Conservation (phyloP, 1,140 invertebrate species). For the Meloidogyne chitwoodi region DNA sequence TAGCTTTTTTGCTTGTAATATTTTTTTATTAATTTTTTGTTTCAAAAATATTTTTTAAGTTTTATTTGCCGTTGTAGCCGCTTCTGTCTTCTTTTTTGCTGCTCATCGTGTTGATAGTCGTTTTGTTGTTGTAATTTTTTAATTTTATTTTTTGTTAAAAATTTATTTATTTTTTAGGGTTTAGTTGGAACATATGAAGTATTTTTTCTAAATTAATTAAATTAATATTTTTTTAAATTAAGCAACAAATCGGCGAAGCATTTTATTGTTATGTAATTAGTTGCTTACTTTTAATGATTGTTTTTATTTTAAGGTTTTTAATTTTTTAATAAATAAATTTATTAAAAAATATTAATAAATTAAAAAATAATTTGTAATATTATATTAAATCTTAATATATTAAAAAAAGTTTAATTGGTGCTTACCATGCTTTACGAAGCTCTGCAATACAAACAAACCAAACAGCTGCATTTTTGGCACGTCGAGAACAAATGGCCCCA, state of each 20-base stretch:
- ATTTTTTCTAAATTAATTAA: neutral
- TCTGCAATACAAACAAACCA: conserved; percentile 5
- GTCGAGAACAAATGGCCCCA: conserved; percentile 15
- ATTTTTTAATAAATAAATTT: neutral
- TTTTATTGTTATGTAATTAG: conserved; percentile 52
- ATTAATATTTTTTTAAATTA: conserved; percentile 15
- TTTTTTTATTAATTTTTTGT: conserved; percentile 8
- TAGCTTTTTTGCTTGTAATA: conserved; percentile 50
- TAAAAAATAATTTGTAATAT: too few species aligned
- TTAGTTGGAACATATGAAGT: conserved; percentile 50
- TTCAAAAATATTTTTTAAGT: conserved; percentile 32
- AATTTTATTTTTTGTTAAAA: neutral
- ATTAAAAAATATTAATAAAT: neutral
- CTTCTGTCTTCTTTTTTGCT: conserved; percentile 45
- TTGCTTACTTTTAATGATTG: conserved; percentile 43
- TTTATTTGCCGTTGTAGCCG: conserved; percentile 24
- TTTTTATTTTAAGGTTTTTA: conserved; percentile 49
- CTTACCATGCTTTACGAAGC: conserved; percentile 40
- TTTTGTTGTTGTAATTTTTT: conserved; percentile 28
- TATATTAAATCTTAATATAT: too few species aligned
- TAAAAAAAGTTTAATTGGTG: conserved; percentile 20
- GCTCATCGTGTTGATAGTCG: conserved; percentile 49
- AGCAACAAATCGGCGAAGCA: conserved; percentile 54
- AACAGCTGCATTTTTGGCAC: conserved; percentile 1
- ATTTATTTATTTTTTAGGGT: conserved; percentile 21